Evolutionary conservation across 2,113 vertebrate species (phyloP).

Genomic region (Sprattus sprattus): DNA sequence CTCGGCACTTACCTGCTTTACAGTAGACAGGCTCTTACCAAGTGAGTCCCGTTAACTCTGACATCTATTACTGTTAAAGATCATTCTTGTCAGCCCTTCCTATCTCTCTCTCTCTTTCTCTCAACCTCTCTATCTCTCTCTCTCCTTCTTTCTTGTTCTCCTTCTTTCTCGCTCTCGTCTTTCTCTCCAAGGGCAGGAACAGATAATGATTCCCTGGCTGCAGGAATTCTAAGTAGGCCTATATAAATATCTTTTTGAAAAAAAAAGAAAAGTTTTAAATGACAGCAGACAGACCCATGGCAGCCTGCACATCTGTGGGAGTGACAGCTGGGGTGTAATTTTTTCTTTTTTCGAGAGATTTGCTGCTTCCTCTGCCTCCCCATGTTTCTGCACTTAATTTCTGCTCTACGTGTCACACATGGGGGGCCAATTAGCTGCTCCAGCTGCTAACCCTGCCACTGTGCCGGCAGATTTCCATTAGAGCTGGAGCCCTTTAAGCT

Average conservation of each 20-base stretch:
- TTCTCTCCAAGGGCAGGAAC: slow-evolving; percentile 52
- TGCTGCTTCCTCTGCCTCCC: slow-evolving; percentile 57
- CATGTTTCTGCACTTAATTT: slow-evolving; percentile 67
- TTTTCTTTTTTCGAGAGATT: neutral
- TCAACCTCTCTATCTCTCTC: neutral
- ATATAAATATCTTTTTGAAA: slow-evolving; percentile 5
- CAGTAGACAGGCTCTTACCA: slow-evolving; percentile 57
- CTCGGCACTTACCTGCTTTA: slow-evolving; percentile 47
- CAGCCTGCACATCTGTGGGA: slow-evolving; percentile 45
- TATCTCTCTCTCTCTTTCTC: slow-evolving; percentile 33
- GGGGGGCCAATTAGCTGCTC: slow-evolving; percentile 68
- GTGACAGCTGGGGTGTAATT: slow-evolving; percentile 13
- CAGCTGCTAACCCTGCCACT: neutral
- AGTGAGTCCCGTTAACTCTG: slow-evolving; percentile 56
- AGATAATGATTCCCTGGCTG: slow-evolving; percentile 66
- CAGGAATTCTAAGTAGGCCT: slow-evolving; percentile 40
- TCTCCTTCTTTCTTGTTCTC: too few species aligned
- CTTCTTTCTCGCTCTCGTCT: slow-evolving; percentile 42
- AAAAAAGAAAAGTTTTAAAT: slow-evolving; percentile 53
- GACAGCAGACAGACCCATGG: slow-evolving; percentile 65
- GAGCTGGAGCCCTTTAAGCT: too few species aligned
- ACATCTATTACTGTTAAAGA: slow-evolving; percentile 70
- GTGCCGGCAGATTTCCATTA: too few species aligned
- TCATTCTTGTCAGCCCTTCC: slow-evolving; percentile 56
- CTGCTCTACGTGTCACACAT: slow-evolving; percentile 60